These are phyloP conservation scores for rat (Rattus norvegicus) DNA, from an alignment of 2,113 vertebrate genomes.

Conservation along the genomic window DNA sequence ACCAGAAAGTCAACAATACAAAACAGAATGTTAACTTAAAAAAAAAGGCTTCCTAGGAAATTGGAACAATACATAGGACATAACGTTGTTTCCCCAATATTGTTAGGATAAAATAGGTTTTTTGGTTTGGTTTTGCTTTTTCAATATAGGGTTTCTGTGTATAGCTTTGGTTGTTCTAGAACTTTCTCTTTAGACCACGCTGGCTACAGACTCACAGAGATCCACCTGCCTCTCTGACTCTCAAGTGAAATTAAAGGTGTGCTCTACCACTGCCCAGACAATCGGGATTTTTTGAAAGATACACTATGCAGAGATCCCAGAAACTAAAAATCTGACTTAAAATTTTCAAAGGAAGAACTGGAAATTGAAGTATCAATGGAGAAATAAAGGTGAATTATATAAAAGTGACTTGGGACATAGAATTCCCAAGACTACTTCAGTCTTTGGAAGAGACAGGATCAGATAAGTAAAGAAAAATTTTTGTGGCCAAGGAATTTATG, in stretches of 20 bases:
- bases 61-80: background rate
- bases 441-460: background rate
- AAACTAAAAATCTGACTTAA: conserved; percentile 55
- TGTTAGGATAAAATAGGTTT: background rate
- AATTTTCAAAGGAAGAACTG: background rate
- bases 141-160: background rate
- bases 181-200: background rate
- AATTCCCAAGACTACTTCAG: background rate
- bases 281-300: conserved; percentile 9
- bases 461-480: background rate
- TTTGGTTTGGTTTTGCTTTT: background rate
- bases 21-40: background rate
- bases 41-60: background rate
- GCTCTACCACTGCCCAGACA: background rate
- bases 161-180: background rate
- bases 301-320: conserved; percentile 16
- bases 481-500: background rate
- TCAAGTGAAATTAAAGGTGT: background rate
- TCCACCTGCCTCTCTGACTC: background rate
- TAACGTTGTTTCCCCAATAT: conserved; percentile 23
- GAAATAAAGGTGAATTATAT: conserved; percentile 25
- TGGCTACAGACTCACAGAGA: background rate
- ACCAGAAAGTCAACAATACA: background rate
- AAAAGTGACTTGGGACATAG: background rate
- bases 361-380: conserved; percentile 48